Evolutionary conservation across 1,140 invertebrate species (phyloP).

Genomic region (Acromyrmex charruanus): DNA sequence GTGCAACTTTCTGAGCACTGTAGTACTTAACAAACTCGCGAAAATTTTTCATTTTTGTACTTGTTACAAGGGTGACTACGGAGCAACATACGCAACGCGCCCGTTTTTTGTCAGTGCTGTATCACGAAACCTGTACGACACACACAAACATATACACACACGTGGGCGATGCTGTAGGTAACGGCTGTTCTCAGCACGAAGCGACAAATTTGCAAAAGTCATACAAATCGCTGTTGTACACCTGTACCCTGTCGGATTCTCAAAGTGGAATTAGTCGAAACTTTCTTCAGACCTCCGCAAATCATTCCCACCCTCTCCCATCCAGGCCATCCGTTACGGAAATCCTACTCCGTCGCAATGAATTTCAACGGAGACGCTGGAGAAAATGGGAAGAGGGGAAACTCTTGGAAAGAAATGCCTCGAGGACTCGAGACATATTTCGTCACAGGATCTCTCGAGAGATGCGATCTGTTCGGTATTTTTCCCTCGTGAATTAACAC

Average conservation of each 20-base stretch:
- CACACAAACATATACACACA: too few species aligned
- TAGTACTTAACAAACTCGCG: constrained; percentile 36
- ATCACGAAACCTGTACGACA: constrained; percentile 17
- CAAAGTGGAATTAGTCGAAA: constrained; percentile 44
- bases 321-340: constrained; percentile 8
- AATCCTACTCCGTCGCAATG: constrained; percentile 20
- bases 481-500: constrained; percentile 49
- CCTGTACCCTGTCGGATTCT: constrained; percentile 18
- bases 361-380: not conserved
- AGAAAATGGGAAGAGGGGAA: not conserved
- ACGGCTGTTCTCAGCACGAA: not conserved
- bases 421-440: constrained; percentile 30
- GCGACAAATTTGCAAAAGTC: constrained; percentile 43
- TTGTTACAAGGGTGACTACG: constrained; percentile 10
- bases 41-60: constrained; percentile 49
- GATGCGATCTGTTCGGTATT: not conserved
- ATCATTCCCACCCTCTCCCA: constrained; percentile 16
- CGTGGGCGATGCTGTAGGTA: not conserved
- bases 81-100: not conserved
- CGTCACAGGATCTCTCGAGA: not conserved
- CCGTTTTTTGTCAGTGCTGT: not conserved
- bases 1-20: constrained; percentile 14
- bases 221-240: constrained; percentile 29
- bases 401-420: constrained; percentile 10
- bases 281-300: constrained; percentile 38